phyloP scores from a whole-genome alignment of 2,888 invertebrate genomes.

The Plebejus argus region DNA sequence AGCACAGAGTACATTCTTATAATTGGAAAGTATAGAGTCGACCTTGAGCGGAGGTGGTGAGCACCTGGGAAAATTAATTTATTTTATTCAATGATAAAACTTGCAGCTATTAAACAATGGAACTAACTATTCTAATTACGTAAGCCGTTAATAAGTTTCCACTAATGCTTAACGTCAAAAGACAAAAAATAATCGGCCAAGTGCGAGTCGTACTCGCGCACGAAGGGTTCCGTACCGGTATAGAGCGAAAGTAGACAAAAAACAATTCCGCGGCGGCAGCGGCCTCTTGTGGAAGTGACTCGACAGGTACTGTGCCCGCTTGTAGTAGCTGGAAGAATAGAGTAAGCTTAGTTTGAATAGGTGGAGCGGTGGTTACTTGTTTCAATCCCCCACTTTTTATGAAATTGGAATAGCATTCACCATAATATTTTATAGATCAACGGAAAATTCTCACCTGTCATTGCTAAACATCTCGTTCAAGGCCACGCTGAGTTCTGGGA shows the following conservation, averaged over 20 bases:
- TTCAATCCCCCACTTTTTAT: too few relatives aligned
- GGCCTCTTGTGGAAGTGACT: slow-evolving; percentile 55
- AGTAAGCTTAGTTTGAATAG: neutral
- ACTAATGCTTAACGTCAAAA: too few relatives aligned
- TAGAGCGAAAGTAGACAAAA: too few relatives aligned
- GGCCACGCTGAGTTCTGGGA: neutral
- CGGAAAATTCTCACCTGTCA: slow-evolving; percentile 1
- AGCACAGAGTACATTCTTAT: too few relatives aligned
- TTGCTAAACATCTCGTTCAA: slow-evolving; percentile 26
- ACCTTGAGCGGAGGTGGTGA: slow-evolving; percentile 59
- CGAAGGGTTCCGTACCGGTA: too few relatives aligned
- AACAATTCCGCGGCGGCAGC: slow-evolving; percentile 48
- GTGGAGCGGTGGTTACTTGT: too few relatives aligned
- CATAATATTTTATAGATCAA: neutral
- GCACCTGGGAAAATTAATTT: slow-evolving; percentile 45
- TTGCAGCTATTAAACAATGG: too few relatives aligned
- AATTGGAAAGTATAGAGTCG: slow-evolving; percentile 53
- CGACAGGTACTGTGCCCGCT: slow-evolving; percentile 54
- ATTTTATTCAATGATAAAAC: too few relatives aligned
- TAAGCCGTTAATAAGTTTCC: too few relatives aligned
- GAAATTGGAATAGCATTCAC: neutral
- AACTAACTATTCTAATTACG: too few relatives aligned
- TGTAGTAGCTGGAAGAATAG: slow-evolving; percentile 54
- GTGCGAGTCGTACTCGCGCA: too few relatives aligned
- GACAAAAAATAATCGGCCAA: too few relatives aligned